Percentiles rank a stretch among this genome's conserved stretches.
These are phyloP conservation scores for Augochlorella aurata DNA, from an alignment of 2,888 invertebrate species.

Conservation along the genomic window DNA sequence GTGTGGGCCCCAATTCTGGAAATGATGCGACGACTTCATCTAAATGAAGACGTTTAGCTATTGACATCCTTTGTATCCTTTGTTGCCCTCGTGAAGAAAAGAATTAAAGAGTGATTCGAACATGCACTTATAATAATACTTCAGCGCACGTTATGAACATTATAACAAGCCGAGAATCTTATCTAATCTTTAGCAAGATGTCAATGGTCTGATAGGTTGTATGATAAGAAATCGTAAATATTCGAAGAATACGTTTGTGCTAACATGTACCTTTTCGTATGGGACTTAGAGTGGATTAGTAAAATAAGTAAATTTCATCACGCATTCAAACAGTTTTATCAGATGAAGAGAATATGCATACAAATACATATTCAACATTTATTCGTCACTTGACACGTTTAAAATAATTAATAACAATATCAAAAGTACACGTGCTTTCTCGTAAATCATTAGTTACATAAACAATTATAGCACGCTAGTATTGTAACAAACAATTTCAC, in stretches of 20 bases:
- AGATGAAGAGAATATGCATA: background rate
- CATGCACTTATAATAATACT: conserved; percentile 14
- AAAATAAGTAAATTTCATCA: background rate
- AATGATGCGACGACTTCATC: conserved; percentile 86
- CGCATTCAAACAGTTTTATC: background rate
- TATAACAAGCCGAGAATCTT: conserved; percentile 48
- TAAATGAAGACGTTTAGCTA: conserved; percentile 76
- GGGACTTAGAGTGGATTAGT: no score
- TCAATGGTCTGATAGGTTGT: conserved; percentile 65
- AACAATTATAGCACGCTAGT: conserved; percentile 9
- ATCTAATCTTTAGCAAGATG: conserved; percentile 73
- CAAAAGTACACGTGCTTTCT: conserved; percentile 3
- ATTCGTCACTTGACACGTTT: conserved; percentile 43
- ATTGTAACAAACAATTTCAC: background rate
- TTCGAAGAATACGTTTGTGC: conserved; percentile 8
- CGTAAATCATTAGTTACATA: background rate
- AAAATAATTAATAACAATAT: conserved; percentile 33
- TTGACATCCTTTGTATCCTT: conserved; percentile 65
- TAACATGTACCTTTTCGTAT: background rate
- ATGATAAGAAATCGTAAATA: conserved; percentile 62
- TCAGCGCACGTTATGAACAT: conserved; percentile 4
- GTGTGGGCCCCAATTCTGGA: conserved; percentile 86
- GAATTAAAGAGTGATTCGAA: background rate
- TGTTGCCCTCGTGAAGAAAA: background rate
- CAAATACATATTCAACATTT: conserved; percentile 57